These are phyloP conservation scores for Isoperla grammatica DNA, from an alignment of 2,888 invertebrate species.

Conservation along the genomic window DNA sequence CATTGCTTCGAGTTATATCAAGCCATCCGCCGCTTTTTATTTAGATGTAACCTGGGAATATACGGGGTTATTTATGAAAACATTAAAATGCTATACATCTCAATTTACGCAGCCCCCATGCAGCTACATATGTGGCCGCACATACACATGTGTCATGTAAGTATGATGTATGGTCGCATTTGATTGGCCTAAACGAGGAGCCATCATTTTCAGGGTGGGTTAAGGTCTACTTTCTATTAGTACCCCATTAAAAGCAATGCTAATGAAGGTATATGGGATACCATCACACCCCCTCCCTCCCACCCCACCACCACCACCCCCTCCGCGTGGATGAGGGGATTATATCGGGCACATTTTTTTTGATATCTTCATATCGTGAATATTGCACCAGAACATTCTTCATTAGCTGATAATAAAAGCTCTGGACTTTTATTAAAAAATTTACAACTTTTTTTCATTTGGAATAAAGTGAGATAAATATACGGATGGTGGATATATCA, in stretches of 20 bases:
- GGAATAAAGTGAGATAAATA: no score
- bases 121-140: conserved; percentile 4
- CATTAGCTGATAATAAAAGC: no score
- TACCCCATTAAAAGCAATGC: neutral
- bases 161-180: conserved; percentile 2
- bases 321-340: neutral
- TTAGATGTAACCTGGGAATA: no score
- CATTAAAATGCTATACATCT: conserved; percentile 10
- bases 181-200: conserved; percentile 1
- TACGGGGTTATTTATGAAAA: neutral
- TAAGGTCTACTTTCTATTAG: conserved; percentile 5
- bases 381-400: neutral
- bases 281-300: neutral
- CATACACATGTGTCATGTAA: conserved; percentile 3
- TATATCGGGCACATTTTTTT: neutral
- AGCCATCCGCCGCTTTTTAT: no score
- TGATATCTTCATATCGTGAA: neutral
- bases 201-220: conserved; percentile 1
- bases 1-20: no score
- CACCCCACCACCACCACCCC: neutral
- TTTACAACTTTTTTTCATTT: no score
- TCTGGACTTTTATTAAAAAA: no score
- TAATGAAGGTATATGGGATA: conserved; percentile 5
- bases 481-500: no score
- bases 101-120: conserved; percentile 1